phyloP scores from a whole-genome alignment of 2,113 vertebrate species.

The Chionodraco myersi region DNA sequence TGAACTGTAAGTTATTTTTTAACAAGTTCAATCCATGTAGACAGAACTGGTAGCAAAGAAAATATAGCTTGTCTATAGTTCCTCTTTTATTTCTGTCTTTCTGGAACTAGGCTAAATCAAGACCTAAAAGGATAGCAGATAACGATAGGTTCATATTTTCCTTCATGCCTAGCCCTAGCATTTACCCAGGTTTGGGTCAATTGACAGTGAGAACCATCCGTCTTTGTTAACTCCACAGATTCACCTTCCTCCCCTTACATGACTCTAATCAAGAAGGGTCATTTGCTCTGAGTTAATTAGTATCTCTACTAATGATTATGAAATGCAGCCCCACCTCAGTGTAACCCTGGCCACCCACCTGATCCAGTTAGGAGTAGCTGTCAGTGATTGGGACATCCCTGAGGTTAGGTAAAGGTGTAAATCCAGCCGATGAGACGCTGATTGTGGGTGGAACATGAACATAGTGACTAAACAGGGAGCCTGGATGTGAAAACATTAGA shows the following conservation, averaged over 20 bases:
- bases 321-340: constrained; percentile 23
- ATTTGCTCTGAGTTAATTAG: constrained; percentile 54
- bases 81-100: constrained; percentile 11
- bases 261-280: constrained; percentile 36
- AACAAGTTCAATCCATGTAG: neutral
- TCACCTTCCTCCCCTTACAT: constrained; percentile 28
- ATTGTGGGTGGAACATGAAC: neutral
- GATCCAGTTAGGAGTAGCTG: constrained; percentile 12
- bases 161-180: neutral
- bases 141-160: constrained; percentile 43
- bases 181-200: neutral
- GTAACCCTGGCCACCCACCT: constrained; percentile 8
- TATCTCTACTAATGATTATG: constrained; percentile 50
- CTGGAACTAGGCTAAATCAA: neutral
- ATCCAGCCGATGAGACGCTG: neutral
- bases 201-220: constrained; percentile 33
- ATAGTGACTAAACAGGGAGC: neutral
- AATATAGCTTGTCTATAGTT: constrained; percentile 33
- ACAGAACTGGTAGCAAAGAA: constrained; percentile 44
- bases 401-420: neutral
- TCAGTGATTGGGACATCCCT: neutral
- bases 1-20: constrained; percentile 7
- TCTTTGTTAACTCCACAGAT: constrained; percentile 14
- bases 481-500: neutral
- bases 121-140: constrained; percentile 1